Percentiles rank a stretch among this genome's conserved stretches.
Evolutionary conservation across 2,797 vertebrate genomes (phyloP).

Genomic region (Eidolon dupreanum): DNA sequence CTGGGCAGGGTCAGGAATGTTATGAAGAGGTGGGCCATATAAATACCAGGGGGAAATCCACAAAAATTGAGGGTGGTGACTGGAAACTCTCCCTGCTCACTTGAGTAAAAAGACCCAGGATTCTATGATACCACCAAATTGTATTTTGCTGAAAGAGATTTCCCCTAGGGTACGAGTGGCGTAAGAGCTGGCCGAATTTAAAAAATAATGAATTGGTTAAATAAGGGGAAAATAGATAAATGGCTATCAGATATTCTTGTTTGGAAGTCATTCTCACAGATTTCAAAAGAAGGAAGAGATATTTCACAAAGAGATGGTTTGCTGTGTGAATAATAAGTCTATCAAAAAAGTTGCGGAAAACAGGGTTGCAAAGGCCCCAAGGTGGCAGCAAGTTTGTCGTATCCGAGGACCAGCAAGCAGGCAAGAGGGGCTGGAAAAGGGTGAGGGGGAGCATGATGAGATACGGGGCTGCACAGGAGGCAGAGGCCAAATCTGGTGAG

Average conservation of each 20-base stretch:
- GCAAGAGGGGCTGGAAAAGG: neutral
- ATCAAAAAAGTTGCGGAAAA: neutral
- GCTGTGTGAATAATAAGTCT: neutral
- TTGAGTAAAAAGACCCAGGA: neutral
- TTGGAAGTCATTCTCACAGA: neutral
- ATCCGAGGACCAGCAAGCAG: neutral
- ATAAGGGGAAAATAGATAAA: neutral
- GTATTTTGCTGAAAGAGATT: neutral
- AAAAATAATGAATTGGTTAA: neutral
- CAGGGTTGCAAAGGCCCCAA: neutral
- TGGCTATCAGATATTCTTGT: neutral
- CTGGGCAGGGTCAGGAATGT: neutral
- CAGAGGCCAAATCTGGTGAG: neutral
- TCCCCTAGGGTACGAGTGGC: neutral
- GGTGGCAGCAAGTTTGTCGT: too few relatives aligned
- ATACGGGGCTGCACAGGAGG: too few relatives aligned
- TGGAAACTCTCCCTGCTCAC: neutral
- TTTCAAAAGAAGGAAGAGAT: neutral
- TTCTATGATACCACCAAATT: neutral
- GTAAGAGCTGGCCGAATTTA: neutral
- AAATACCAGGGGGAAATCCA: neutral
- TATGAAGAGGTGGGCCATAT: neutral
- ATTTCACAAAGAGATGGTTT: neutral
- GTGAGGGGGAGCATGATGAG: rapidly evolving
- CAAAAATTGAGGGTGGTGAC: neutral